These are phyloP conservation scores for Melanogrammus aeglefinus DNA, from an alignment of 2,797 vertebrate genomes.

Conservation along the genomic window DNA sequence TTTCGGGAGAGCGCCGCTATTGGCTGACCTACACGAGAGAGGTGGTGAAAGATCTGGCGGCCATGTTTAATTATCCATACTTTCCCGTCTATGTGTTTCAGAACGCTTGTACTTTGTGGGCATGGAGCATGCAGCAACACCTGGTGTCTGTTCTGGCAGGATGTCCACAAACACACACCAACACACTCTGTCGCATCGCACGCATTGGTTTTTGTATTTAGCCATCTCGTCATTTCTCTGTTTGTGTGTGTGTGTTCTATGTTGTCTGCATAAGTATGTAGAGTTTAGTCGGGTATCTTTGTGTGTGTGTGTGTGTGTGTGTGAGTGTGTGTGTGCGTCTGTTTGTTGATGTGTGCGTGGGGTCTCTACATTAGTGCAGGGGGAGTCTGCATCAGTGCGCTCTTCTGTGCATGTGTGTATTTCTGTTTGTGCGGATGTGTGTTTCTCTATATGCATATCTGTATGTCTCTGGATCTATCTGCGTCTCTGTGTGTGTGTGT, in stretches of 20 bases:
- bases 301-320: too few relatives aligned
- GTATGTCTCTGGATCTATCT: background rate
- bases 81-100: conserved; percentile 41
- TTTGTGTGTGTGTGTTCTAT: too few relatives aligned
- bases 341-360: too few relatives aligned
- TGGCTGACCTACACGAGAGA: conserved; percentile 26
- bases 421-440: too few relatives aligned
- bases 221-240: too few relatives aligned
- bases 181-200: background rate
- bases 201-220: background rate
- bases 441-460: background rate
- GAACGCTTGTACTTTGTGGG: conserved; percentile 42
- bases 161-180: conserved; percentile 25
- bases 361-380: too few relatives aligned
- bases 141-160: conserved; percentile 59
- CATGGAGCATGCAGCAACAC: conserved; percentile 56
- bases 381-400: too few relatives aligned
- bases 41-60: conserved; percentile 26
- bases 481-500: background rate
- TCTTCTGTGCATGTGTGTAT: too few relatives aligned
- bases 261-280: too few relatives aligned
- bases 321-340: too few relatives aligned
- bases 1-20: conserved; percentile 47
- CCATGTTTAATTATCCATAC: conserved; percentile 55
- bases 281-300: too few relatives aligned